These are phyloP conservation scores for Littorina saxatilis DNA, from an alignment of 1,140 invertebrate genomes.

Conservation along the genomic window DNA sequence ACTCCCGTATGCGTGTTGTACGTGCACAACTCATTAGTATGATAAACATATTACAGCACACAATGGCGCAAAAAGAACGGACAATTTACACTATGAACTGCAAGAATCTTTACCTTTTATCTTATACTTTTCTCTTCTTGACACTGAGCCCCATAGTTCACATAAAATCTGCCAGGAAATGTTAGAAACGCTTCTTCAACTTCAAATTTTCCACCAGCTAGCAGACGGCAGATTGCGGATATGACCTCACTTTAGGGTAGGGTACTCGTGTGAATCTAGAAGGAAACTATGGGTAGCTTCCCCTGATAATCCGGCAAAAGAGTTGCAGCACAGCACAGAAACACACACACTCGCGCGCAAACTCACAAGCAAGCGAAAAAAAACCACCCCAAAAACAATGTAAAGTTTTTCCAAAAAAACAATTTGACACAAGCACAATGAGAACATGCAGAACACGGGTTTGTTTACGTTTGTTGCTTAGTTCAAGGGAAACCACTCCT, in stretches of 20 bases:
- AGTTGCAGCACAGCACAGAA: no score
- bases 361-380: no score
- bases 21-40: neutral
- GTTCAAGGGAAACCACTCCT: no score
- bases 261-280: neutral
- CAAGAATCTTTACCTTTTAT: neutral
- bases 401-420: no score
- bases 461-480: no score
- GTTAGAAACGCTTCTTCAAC: neutral
- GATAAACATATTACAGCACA: constrained; percentile 15
- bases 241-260: neutral
- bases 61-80: neutral
- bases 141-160: neutral
- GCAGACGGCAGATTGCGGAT: constrained; percentile 14
- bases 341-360: no score
- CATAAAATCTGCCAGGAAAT: neutral
- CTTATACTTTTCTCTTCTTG: neutral
- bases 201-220: neutral
- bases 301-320: no score
- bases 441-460: no score
- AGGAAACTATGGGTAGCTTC: neutral
- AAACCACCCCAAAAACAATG: no score
- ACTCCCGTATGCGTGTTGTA: neutral
- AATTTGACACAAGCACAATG: no score
- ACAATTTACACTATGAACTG: neutral